These are phyloP conservation scores for Apodemus speciosus DNA, from an alignment of 2,113 vertebrate species.

Conservation along the genomic window DNA sequence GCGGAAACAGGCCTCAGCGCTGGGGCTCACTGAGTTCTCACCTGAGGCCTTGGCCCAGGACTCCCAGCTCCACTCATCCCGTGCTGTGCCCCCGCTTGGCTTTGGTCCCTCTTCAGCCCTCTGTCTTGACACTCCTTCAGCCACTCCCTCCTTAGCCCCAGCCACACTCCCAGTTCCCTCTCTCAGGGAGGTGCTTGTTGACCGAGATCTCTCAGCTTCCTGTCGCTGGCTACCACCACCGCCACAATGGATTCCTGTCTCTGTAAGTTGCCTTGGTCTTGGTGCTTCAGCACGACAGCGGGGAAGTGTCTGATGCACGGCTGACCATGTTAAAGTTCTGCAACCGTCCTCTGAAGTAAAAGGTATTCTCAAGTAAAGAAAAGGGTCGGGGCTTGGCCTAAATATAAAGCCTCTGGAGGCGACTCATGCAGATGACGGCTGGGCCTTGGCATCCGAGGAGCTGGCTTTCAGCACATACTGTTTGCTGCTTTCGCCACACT, in stretches of 20 bases:
- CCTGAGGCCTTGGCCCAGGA: neutral
- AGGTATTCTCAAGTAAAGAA: neutral
- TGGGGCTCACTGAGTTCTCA: neutral
- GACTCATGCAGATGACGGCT: neutral
- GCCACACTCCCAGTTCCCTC: neutral
- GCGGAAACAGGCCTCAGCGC: rapidly evolving
- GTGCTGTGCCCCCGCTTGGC: neutral
- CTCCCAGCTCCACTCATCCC: neutral
- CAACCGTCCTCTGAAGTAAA: neutral
- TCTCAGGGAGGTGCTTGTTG: neutral
- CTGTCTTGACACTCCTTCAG: neutral
- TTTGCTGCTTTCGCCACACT: neutral
- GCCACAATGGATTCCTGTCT: neutral
- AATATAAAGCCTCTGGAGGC: neutral
- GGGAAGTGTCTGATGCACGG: neutral
- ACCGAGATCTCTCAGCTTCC: neutral
- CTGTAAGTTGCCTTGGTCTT: neutral
- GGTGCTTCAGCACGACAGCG: neutral
- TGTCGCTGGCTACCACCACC: neutral
- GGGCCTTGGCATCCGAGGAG: neutral
- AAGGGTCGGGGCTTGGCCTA: neutral
- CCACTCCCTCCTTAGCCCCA: neutral
- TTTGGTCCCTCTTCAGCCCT: neutral
- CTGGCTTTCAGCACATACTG: neutral
- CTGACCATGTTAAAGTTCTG: neutral